These are phyloP conservation scores for Hylia prasina DNA, from an alignment of 2,113 vertebrate species.

Conservation along the genomic window DNA sequence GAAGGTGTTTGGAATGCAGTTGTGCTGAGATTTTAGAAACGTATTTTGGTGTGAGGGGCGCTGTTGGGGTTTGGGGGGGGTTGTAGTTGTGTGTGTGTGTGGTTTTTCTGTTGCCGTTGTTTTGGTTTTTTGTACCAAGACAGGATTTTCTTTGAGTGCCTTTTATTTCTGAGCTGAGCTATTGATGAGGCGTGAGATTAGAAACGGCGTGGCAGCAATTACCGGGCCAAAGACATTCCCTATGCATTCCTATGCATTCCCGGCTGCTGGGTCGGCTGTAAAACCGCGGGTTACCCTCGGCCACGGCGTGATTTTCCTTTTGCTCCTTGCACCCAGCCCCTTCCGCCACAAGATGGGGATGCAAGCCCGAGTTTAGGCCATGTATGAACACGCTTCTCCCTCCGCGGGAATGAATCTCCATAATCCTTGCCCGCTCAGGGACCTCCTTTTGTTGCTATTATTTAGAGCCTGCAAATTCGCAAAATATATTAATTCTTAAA, in stretches of 20 bases:
- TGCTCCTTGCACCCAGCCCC: not conserved
- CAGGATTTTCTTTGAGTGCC: not conserved
- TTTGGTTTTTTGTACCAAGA: not conserved
- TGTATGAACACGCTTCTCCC: fast-evolving
- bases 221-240: not conserved
- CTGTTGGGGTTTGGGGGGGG: not conserved
- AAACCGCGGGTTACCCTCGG: not conserved
- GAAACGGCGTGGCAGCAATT: not conserved
- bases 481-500: not conserved
- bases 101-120: too few relatives aligned
- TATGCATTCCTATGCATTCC: not conserved
- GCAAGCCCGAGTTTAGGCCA: not conserved
- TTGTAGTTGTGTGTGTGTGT: not conserved
- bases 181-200: not conserved
- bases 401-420: not conserved
- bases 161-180: not conserved
- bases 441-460: not conserved
- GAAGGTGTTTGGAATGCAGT: not conserved
- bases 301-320: fast-evolving
- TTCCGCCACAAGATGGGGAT: conserved; percentile 34
- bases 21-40: not conserved
- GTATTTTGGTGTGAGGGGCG: fast-evolving
- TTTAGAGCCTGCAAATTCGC: not conserved
- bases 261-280: fast-evolving
- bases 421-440: not conserved